phyloP scores from a whole-genome alignment of 2,888 invertebrate species.

The Hyppa rectilinea region DNA sequence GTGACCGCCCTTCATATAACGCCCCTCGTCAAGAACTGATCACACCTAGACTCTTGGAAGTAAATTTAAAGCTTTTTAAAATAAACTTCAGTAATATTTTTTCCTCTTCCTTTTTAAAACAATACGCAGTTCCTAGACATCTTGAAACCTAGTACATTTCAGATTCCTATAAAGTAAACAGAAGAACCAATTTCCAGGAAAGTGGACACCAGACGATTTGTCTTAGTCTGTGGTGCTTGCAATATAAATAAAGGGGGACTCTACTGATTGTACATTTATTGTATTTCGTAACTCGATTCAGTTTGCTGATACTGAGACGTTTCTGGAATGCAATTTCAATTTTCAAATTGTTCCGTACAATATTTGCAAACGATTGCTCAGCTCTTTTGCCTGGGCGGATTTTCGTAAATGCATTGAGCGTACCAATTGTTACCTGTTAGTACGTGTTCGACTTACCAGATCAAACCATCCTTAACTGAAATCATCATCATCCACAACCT shows the following conservation, averaged over 20 bases:
- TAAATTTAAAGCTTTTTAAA: neutral
- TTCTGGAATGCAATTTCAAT: neutral
- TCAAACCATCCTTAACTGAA: too few relatives aligned
- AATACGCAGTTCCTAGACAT: neutral
- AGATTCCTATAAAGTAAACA: slow-evolving; percentile 22
- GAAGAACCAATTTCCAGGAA: slow-evolving; percentile 1
- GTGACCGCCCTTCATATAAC: too few relatives aligned
- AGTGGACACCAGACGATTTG: slow-evolving; percentile 26
- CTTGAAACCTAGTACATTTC: neutral
- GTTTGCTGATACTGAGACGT: slow-evolving; percentile 1
- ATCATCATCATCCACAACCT: too few relatives aligned
- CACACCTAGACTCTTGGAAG: too few relatives aligned
- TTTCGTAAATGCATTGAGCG: neutral
- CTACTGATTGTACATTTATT: slow-evolving; percentile 25
- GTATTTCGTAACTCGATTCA: slow-evolving; percentile 13
- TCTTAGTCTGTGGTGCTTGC: slow-evolving; percentile 23
- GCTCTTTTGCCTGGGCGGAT: too few relatives aligned
- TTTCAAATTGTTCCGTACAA: neutral
- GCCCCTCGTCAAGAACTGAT: too few relatives aligned
- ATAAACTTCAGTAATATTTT: neutral
- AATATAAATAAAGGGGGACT: slow-evolving; percentile 22
- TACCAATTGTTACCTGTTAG: neutral
- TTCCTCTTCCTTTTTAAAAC: neutral
- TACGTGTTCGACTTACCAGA: neutral
- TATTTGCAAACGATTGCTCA: neutral